A percentile compares a stretch with the other conserved stretches of the same genome.
phyloP scores from a whole-genome alignment of 1,140 invertebrate genomes.

The Cydia pomonella region DNA sequence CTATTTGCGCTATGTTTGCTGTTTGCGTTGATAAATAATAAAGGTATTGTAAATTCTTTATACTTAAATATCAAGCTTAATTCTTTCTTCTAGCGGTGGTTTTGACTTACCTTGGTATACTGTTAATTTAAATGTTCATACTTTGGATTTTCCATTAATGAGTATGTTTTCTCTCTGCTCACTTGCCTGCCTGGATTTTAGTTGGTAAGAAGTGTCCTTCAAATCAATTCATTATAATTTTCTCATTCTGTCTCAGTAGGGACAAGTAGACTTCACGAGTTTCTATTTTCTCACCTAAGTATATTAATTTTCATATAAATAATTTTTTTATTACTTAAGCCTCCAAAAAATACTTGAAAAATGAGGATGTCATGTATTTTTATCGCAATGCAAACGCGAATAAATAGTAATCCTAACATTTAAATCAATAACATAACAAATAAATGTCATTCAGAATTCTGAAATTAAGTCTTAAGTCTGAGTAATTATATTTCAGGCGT shows the following conservation, averaged over 20 bases:
- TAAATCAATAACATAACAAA: too few relatives aligned
- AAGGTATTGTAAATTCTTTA: constrained; percentile 83
- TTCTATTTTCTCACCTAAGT: neutral
- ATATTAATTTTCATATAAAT: neutral
- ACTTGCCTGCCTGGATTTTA: constrained; percentile 62
- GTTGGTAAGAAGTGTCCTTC: constrained; percentile 60
- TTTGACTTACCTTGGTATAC: neutral
- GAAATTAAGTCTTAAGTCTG: neutral
- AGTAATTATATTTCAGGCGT: constrained; percentile 57
- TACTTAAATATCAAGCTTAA: neutral
- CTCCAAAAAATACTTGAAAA: too few relatives aligned
- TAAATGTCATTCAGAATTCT: too few relatives aligned
- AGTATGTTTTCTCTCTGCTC: constrained; percentile 48
- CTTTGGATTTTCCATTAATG: constrained; percentile 35
- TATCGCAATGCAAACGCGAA: too few relatives aligned
- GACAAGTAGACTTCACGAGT: too few relatives aligned
- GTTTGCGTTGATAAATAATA: constrained; percentile 96
- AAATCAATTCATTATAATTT: neutral
- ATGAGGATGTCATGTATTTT: too few relatives aligned
- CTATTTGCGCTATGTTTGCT: constrained; percentile 95
- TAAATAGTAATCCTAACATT: too few relatives aligned
- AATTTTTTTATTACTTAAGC: too few relatives aligned
- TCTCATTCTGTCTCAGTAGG: too few relatives aligned
- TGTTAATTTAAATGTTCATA: constrained; percentile 34
- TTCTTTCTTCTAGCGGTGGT: neutral